These are phyloP conservation scores for Oceanodroma tethys DNA, from an alignment of 2,113 vertebrate species.

Conservation along the genomic window DNA sequence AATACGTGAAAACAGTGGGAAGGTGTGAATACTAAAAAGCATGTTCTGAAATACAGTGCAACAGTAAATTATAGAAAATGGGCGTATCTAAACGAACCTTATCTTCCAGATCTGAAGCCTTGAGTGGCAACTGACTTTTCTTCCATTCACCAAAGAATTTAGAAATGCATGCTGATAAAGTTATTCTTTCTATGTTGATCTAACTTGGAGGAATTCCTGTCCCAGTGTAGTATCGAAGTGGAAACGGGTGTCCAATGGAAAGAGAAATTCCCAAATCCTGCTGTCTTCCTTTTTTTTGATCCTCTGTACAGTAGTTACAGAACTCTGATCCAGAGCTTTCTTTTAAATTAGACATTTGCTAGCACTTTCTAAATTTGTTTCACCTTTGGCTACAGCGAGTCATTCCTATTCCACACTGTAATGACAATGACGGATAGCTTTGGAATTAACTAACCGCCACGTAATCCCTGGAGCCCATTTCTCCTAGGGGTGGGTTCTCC, in stretches of 20 bases:
- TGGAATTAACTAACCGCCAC: neutral
- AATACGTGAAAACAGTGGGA: neutral
- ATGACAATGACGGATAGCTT: neutral
- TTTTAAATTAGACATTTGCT: neutral
- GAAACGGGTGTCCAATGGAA: neutral
- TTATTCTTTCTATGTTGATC: neutral
- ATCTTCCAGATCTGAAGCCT: neutral
- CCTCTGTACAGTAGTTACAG: neutral
- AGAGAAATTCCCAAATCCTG: neutral
- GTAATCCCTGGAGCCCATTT: neutral
- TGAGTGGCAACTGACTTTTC: neutral
- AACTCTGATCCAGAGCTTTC: neutral
- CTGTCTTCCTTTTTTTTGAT: neutral
- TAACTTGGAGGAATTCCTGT: neutral
- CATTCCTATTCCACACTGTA: neutral
- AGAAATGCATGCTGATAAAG: neutral
- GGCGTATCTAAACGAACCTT: neutral
- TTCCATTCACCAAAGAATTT: neutral
- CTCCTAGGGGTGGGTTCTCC: neutral
- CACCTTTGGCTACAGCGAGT: neutral
- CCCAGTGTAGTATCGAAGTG: neutral
- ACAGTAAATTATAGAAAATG: neutral
- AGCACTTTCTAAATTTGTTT: neutral
- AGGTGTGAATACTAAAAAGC: neutral
- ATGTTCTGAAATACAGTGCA: neutral